A percentile compares a stretch with the other conserved stretches of the same genome.
These are phyloP conservation scores for Pinctada fucata DNA, from an alignment of 2,888 invertebrate species.

Conservation along the genomic window DNA sequence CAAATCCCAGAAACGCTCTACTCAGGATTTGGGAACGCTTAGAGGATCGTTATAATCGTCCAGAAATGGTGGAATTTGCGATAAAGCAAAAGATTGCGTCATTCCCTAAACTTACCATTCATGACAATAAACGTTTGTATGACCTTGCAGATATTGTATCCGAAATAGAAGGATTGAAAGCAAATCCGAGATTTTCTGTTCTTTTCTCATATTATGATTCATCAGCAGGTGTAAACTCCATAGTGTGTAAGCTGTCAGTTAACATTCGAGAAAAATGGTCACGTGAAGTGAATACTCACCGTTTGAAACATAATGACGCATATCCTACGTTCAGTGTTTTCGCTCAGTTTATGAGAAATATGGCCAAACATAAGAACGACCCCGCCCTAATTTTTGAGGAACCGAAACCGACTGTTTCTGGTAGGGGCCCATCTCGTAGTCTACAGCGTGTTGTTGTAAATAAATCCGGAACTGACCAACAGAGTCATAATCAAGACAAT, in stretches of 20 bases:
- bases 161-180: no score
- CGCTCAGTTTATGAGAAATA: background rate
- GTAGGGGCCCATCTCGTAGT: background rate
- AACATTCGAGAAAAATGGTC: conserved; percentile 23
- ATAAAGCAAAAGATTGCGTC: no score
- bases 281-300: background rate
- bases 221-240: conserved; percentile 10
- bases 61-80: no score
- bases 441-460: no score
- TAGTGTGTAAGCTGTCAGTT: background rate
- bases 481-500: no score
- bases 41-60: no score
- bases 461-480: no score
- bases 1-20: no score
- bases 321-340: conserved; percentile 4
- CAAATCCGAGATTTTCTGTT: background rate
- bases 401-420: background rate
- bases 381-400: background rate
- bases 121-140: no score
- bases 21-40: no score
- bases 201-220: conserved; percentile 19
- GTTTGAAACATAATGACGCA: background rate
- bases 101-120: no score
- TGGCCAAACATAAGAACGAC: background rate
- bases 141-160: no score